Base-by-base conservation (phyloP, 2,888 invertebrate species). In the Macrophya annulata region DNA sequence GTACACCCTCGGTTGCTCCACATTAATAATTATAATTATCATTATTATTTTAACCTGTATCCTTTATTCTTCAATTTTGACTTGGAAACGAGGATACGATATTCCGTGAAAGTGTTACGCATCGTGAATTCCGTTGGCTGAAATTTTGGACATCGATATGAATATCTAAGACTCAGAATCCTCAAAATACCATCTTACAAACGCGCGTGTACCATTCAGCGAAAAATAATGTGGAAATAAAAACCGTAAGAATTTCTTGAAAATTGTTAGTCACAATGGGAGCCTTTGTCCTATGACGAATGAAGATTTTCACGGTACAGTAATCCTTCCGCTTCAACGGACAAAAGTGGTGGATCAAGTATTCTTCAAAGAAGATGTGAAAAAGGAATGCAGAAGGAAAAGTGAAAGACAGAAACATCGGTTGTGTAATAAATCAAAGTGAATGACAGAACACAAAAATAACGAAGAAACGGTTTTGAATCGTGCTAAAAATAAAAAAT, bases 1-100 rank as follows among this genome's bases (percentile, higher is more conserved):
- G 85, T 87, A 89, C 89, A 89, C 89, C 88, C 88, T 90, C 87
- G 88, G 81, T 21, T 81, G 17, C 62, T 62, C 81, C 15, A 62
- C 12, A 21, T 62, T 81, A 1, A 62, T 15, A 15, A 81, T 74
- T 45, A 10, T 74, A 25, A 8, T 77, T 37, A 17, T 77, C 9
- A 55, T 77, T 77, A 25, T 77, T 31, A 51, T 81, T 62, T 15
- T 62, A 43, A 43, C 25, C 8, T 15, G 12, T 25, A 62, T 62
- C n/a, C 40, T 15, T 9, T 25, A 12, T 51, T 43, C 62, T 10
- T 77, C n/a, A n/a, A n/a, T n/a, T 77, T 51, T n/a, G 15, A 48
- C 6, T 55, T 25, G 1, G 1, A 15, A 77, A 51, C 15, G 17
- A 17, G 51, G 55, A 77, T 77, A 77, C 37, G 48, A 76, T 8